These are phyloP conservation scores for Leptopilina clavipes DNA, from an alignment of 1,140 invertebrate genomes.

Conservation along the genomic window DNA sequence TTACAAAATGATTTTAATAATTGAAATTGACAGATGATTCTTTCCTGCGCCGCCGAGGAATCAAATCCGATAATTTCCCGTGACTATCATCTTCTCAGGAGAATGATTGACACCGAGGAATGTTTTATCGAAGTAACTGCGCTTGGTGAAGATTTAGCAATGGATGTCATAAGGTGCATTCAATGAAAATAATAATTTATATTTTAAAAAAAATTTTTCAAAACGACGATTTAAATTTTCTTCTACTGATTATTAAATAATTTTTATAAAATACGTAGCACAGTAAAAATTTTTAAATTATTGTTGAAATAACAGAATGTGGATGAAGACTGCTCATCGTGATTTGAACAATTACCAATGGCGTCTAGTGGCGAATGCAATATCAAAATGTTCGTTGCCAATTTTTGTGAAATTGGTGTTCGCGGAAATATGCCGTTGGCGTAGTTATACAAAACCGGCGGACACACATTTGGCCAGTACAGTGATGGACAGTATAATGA, in stretches of 20 bases:
- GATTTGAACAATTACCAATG: constrained; percentile 95
- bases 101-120: constrained; percentile 92
- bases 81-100: constrained; percentile 89
- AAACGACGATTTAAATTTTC: no score
- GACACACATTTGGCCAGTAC: constrained; percentile 94
- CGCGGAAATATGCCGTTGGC: constrained; percentile 96
- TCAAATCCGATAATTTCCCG: constrained; percentile 89
- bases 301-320: constrained; percentile 86
- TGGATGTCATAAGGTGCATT: constrained; percentile 91
- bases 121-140: constrained; percentile 95
- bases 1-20: constrained; percentile 29
- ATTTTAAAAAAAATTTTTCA: no score
- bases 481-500: constrained; percentile 98
- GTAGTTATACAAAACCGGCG: constrained; percentile 95
- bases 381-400: constrained; percentile 94
- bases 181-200: no score
- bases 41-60: constrained; percentile 92
- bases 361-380: constrained; percentile 94
- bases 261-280: no score
- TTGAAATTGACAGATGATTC: constrained; percentile 82
- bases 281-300: no score
- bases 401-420: constrained; percentile 98
- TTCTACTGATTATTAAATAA: no score
- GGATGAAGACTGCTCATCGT: constrained; percentile 93
- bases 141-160: constrained; percentile 94